phyloP scores from a whole-genome alignment of 2,113 vertebrate genomes.

The Equus przewalskii region DNA sequence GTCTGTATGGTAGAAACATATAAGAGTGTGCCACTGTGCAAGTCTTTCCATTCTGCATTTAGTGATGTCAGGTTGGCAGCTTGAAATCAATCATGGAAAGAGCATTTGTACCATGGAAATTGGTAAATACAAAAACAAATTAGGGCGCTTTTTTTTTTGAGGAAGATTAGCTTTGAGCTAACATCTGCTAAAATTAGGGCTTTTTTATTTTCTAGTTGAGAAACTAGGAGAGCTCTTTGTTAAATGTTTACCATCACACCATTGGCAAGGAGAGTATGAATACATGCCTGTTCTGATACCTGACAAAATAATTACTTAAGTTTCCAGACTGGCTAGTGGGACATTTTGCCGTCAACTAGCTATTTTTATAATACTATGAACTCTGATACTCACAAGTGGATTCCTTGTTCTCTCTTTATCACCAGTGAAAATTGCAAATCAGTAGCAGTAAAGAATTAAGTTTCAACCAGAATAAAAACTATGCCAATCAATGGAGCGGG shows the following conservation, averaged over 20 bases:
- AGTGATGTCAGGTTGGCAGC: background rate
- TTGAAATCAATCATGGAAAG: conserved; percentile 3
- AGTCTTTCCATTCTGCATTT: background rate
- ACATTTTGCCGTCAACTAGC: conserved; percentile 52
- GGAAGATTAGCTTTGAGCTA: no score
- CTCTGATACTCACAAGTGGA: conserved; percentile 45
- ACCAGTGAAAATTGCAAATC: conserved; percentile 68
- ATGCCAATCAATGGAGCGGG: conserved; percentile 62
- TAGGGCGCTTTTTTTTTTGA: background rate
- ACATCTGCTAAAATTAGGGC: background rate
- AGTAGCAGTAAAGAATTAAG: conserved; percentile 71
- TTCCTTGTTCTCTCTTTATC: conserved; percentile 62
- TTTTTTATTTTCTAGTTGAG: background rate
- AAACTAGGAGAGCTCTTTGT: background rate
- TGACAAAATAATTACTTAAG: conserved; percentile 50
- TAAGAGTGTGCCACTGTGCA: background rate
- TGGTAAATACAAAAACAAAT: background rate
- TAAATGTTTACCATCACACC: conserved; percentile 38
- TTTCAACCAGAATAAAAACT: conserved; percentile 75
- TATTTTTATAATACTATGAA: conserved; percentile 64
- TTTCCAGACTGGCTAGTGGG: conserved; percentile 10
- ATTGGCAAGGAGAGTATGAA: background rate
- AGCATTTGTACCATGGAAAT: conserved; percentile 31
- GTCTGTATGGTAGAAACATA: background rate
- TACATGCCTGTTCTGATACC: background rate